Evolutionary conservation across 2,888 invertebrate genomes (phyloP).

Genomic region (Geophilus truncorum): DNA sequence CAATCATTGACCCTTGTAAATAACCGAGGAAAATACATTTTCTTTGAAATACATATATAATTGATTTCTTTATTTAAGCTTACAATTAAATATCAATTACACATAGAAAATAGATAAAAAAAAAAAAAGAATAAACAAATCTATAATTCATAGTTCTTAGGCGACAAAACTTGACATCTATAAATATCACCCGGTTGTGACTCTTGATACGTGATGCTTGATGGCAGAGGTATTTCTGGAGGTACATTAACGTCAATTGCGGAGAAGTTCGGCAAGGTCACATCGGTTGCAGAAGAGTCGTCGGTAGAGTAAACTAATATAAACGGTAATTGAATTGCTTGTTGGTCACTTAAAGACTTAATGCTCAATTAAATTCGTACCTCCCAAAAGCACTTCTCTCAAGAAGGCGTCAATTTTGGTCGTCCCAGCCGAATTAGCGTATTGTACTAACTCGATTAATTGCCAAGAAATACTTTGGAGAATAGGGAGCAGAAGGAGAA

Average conservation of each 20-base stretch:
- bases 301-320: too few species aligned
- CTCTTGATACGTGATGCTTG: not conserved
- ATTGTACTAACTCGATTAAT: slow-evolving; percentile 97
- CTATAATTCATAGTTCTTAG: too few species aligned
- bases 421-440: slow-evolving; percentile 88
- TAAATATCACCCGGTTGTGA: not conserved
- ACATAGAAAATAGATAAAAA: too few species aligned
- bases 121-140: too few species aligned
- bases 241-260: not conserved
- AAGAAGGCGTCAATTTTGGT: slow-evolving; percentile 88
- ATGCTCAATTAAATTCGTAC: too few species aligned
- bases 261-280: not conserved
- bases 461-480: slow-evolving; percentile 95
- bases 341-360: too few species aligned
- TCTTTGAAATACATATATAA: not conserved
- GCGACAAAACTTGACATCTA: not conserved
- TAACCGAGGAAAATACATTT: not conserved
- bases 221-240: not conserved
- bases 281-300: not conserved
- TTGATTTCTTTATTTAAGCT: not conserved
- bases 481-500: slow-evolving; percentile 85
- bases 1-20: not conserved
- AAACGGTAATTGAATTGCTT: too few species aligned
- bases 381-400: slow-evolving; percentile 93
- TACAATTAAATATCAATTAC: not conserved